Percentiles rank a stretch among this genome's conserved stretches.
These are phyloP conservation scores for Epsilonema sp. DNA, from an alignment of 2,888 invertebrate species.

Conservation along the genomic window DNA sequence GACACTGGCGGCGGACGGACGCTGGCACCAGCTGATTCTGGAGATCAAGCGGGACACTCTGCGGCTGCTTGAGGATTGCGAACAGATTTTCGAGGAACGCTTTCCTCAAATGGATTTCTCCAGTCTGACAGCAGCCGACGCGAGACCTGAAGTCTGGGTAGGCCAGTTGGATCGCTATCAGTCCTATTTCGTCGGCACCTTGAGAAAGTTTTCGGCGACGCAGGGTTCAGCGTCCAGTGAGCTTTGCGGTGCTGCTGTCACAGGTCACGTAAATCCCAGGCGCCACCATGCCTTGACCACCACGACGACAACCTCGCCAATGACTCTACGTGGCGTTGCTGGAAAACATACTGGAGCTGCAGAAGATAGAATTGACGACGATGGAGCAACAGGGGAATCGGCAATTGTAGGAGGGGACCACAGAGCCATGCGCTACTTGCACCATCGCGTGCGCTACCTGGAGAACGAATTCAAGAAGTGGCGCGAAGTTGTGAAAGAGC, in stretches of 20 bases:
- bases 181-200: neutral
- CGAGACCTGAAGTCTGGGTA: neutral
- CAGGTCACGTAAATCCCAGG: neutral
- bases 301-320: neutral
- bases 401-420: neutral
- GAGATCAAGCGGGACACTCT: neutral
- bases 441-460: neutral
- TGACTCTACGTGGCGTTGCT: no score
- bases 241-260: neutral
- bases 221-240: neutral
- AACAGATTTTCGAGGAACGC: neutral
- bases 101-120: neutral
- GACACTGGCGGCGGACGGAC: neutral
- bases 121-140: neutral
- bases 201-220: neutral
- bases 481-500: neutral
- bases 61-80: neutral
- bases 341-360: no score
- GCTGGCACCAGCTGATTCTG: constrained; percentile 1
- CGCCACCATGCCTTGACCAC: neutral
- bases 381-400: no score
- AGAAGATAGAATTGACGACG: no score
- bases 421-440: neutral
- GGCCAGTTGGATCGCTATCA: neutral
- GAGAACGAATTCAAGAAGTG: constrained; percentile 2